Percentiles rank a stretch among this genome's conserved stretches.
phyloP scores from a whole-genome alignment of 92 coral and sea anemone species.

The Diadumene lineata region DNA sequence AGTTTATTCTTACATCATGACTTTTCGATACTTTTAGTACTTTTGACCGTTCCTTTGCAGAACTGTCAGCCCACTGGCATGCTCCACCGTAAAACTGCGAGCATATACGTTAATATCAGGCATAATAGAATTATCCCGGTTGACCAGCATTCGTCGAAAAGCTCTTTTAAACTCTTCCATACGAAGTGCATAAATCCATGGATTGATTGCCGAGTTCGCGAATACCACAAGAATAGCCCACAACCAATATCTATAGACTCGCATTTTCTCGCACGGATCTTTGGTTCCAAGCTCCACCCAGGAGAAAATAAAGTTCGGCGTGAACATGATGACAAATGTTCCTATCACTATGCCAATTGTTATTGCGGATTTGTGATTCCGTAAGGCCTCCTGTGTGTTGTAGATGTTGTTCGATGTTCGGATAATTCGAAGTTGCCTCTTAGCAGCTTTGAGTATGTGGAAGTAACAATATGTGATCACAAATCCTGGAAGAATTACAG shows the following conservation, averaged over 20 bases:
- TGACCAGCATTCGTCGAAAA: constrained; percentile 17
- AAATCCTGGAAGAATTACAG: constrained; percentile 23
- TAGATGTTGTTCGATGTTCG: background rate
- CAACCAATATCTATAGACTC: constrained; percentile 36
- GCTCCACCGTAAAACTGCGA: background rate
- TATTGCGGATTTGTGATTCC: constrained; percentile 28
- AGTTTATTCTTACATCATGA: too few species aligned
- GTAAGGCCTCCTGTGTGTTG: constrained; percentile 13
- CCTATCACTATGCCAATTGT: constrained; percentile 39
- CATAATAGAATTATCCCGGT: background rate
- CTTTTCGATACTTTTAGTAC: too few species aligned
- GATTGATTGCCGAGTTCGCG: constrained; percentile 31
- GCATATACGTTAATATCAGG: background rate
- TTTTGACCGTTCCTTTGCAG: too few species aligned
- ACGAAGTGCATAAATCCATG: constrained; percentile 48
- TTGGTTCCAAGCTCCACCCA: constrained; percentile 20
- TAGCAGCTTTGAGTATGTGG: constrained; percentile 44
- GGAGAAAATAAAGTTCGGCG: constrained; percentile 45
- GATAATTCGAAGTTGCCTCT: constrained; percentile 20
- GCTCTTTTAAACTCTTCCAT: constrained; percentile 37
- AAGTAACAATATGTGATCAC: constrained; percentile 26
- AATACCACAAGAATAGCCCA: constrained; percentile 39
- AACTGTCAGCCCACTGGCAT: too few species aligned
- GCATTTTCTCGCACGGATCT: constrained; percentile 14
- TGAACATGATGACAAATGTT: constrained; percentile 21